A percentile compares a stretch with the other conserved stretches of the same genome.
phyloP scores from a whole-genome alignment of 1,140 invertebrate species.

The Formica exsecta region DNA sequence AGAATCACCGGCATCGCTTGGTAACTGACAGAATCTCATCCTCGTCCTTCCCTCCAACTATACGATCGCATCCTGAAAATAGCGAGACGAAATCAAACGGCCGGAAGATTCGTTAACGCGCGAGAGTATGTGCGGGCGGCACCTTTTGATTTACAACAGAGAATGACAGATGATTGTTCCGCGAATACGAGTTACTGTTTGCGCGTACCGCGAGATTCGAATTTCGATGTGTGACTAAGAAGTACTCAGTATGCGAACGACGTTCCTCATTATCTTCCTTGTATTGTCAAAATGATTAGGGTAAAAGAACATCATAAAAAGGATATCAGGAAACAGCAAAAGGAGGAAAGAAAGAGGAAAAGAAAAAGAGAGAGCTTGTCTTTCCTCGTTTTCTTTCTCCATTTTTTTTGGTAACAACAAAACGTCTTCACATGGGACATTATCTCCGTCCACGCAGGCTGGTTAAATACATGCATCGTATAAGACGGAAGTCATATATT shows the following conservation, averaged over 20 bases:
- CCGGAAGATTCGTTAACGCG: constrained; percentile 36
- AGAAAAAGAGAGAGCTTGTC: constrained; percentile 26
- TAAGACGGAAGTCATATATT: constrained; percentile 73
- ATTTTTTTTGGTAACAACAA: constrained; percentile 76
- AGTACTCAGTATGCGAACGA: constrained; percentile 66
- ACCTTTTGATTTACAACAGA: constrained; percentile 59
- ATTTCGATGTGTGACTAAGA: constrained; percentile 58
- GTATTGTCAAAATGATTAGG: constrained; percentile 55
- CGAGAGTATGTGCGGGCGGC: constrained; percentile 18
- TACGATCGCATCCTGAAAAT: not conserved
- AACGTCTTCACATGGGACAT: constrained; percentile 63
- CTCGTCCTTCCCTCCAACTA: not conserved
- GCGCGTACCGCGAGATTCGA: constrained; percentile 65
- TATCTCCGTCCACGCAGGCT: constrained; percentile 66
- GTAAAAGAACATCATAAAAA: not conserved
- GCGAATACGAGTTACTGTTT: constrained; percentile 63
- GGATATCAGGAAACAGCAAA: constrained; percentile 22
- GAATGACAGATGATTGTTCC: constrained; percentile 61
- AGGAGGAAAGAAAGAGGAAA: not conserved
- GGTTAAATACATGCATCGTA: constrained; percentile 70
- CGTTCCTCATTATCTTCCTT: constrained; percentile 64
- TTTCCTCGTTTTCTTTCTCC: constrained; percentile 20
- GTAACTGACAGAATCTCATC: not conserved
- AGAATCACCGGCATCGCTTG: not conserved
- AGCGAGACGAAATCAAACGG: not conserved